Evolutionary conservation across 1,140 invertebrate genomes (phyloP).

Genomic region (Brachionus paranguensis): DNA sequence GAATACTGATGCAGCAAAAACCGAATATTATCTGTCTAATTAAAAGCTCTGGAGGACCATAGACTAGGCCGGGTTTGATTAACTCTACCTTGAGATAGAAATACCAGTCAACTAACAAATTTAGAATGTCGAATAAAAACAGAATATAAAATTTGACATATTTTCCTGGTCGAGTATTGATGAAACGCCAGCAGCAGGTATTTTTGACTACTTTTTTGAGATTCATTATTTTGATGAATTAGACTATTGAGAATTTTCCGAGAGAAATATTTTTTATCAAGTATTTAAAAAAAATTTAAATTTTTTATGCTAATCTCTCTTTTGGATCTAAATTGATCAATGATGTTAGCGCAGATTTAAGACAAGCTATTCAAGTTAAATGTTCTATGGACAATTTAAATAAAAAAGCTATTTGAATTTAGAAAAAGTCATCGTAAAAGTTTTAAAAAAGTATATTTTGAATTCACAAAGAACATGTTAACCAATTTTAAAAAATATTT

Average conservation of each 20-base stretch:
- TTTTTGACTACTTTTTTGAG: background rate
- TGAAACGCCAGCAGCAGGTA: constrained; percentile 9
- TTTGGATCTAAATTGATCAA: background rate
- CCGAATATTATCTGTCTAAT: background rate
- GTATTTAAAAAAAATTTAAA: background rate
- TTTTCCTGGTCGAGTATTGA: constrained; percentile 15
- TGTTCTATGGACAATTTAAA: background rate
- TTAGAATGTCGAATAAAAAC: background rate
- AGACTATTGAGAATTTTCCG: background rate
- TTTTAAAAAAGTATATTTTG: no score
- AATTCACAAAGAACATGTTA: no score
- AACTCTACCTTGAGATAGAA: background rate
- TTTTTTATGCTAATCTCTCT: background rate
- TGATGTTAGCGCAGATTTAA: background rate
- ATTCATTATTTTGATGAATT: background rate
- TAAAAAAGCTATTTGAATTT: background rate
- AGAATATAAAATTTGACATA: constrained; percentile 23
- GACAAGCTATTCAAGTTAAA: background rate
- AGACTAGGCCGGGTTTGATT: constrained; percentile 2
- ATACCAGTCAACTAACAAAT: constrained; percentile 8
- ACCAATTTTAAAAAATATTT: no score
- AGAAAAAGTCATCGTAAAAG: background rate
- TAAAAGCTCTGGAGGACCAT: background rate
- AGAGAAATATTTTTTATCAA: background rate
- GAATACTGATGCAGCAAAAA: background rate